phyloP scores from a whole-genome alignment of 2,113 vertebrate species.

The Melanocharis versteri region DNA sequence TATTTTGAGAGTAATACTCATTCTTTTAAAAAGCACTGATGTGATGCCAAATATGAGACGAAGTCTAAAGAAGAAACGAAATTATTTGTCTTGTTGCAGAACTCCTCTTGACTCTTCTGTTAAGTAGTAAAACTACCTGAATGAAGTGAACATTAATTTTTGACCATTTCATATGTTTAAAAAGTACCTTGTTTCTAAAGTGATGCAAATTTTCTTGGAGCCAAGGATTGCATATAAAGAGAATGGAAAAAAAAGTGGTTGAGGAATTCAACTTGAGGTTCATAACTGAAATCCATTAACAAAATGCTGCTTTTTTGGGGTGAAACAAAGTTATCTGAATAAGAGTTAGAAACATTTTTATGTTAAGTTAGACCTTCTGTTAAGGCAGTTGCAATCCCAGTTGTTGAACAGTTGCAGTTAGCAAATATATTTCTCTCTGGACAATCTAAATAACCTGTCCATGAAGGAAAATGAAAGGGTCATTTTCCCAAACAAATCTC shows the following conservation, averaged over 20 bases:
- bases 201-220: background rate
- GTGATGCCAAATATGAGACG: constrained; percentile 19
- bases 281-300: background rate
- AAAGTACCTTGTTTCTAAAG: background rate
- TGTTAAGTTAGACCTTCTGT: background rate
- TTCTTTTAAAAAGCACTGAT: background rate
- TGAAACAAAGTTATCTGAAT: background rate
- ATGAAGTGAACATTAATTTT: background rate
- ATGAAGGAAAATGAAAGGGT: background rate
- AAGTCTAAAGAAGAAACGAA: background rate
- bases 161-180: background rate
- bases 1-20: background rate
- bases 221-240: background rate
- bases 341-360: background rate
- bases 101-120: background rate
- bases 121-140: background rate
- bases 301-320: background rate
- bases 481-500: background rate
- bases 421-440: background rate
- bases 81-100: background rate
- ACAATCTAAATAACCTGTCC: background rate
- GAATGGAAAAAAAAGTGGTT: background rate
- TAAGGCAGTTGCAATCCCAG: background rate
- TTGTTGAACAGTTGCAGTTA: background rate
- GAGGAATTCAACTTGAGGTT: background rate